Base-by-base conservation (phyloP, 2,888 invertebrate species). In the Frankliniella fusca region DNA sequence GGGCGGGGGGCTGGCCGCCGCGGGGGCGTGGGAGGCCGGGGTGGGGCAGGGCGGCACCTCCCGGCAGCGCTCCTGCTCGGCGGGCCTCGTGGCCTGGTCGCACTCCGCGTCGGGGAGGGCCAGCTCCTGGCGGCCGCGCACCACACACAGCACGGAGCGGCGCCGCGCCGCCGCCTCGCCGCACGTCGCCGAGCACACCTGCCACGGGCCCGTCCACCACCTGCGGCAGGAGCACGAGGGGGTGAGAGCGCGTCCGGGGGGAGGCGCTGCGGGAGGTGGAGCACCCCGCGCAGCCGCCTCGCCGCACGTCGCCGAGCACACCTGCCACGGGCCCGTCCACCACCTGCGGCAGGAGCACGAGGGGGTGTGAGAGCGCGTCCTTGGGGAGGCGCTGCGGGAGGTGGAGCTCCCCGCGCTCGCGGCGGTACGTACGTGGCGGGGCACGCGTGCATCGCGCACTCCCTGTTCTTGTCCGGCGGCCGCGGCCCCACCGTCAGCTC, bases 121-220 rank as follows among this genome's bases (percentile, higher is more conserved):
- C 83, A 84, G 80, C 54, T 81, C 80, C 54, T 83, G 81, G 27
- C 82, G 87, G 15, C 87, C 81, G 27, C 84, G 83, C 8, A 88
- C 86, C 8, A 89, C 87, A 85, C 89, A 89, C 80, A 89, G 87
- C 28, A 89, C 89, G 0, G 89, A 88, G 11, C 89, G 85, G 23
- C 86, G 86, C 80, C 88, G 87, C 15, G 85, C 83, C 2, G 81
- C 85, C 12, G 79, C 88, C 9, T 86, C 85, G 70, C 89, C 90
- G 86, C 94, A 94, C 0, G 92, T 92, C 0, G 92, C 91, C 9
- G 93, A 92, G 87, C 97, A 97, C 83, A 93, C 92, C 86, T 94
- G 94, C 97, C 97, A 97, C 0, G 94, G 92, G 0, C 95, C 96
- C 48, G 92, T 90, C 94, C 95, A 95, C 96, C 96, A 97, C 84